Evolutionary conservation across 2,797 vertebrate genomes (phyloP).

Genomic region (Takifugu rubripes): DNA sequence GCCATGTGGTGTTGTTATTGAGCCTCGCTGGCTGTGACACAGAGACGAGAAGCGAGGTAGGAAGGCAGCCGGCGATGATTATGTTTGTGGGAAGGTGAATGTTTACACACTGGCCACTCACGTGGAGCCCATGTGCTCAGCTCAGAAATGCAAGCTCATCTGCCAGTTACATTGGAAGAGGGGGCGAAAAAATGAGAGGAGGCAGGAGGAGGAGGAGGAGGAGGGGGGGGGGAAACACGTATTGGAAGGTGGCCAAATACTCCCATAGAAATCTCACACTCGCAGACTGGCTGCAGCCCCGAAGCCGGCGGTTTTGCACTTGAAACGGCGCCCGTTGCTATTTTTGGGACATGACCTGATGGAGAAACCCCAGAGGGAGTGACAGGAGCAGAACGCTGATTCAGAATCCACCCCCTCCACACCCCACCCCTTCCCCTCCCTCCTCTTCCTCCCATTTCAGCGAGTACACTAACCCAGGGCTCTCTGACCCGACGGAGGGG

Average conservation of each 20-base stretch:
- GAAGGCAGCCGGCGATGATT: conserved; percentile 47
- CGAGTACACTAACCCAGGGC: conserved; percentile 26
- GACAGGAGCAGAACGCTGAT: conserved; percentile 74
- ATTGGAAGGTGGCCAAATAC: conserved; percentile 89
- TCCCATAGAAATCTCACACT: conserved; percentile 94
- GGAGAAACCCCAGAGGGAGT: conserved; percentile 90
- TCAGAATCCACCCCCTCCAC: conserved; percentile 51
- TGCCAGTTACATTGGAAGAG: conserved; percentile 78
- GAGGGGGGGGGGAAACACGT: conserved; percentile 24
- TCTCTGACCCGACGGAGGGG: conserved; percentile 28
- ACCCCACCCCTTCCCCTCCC: conserved; percentile 33
- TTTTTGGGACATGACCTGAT: conserved; percentile 94
- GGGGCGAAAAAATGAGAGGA: conserved; percentile 27
- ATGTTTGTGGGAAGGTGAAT: conserved; percentile 68
- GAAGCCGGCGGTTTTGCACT: conserved; percentile 90
- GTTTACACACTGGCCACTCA: conserved; percentile 73
- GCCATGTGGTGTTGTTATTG: conserved; percentile 64
- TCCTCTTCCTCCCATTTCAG: conserved; percentile 18
- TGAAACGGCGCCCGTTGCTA: conserved; percentile 93
- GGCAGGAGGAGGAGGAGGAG: conserved; percentile 15
- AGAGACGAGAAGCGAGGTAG: conserved; percentile 48
- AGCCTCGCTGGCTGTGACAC: conserved; percentile 55
- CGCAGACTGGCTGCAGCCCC: conserved; percentile 88
- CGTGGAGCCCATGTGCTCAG: conserved; percentile 84
- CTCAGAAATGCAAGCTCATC: conserved; percentile 92